Conservation (phyloP, 2,113 vertebrate species). For the Meles meles region DNA sequence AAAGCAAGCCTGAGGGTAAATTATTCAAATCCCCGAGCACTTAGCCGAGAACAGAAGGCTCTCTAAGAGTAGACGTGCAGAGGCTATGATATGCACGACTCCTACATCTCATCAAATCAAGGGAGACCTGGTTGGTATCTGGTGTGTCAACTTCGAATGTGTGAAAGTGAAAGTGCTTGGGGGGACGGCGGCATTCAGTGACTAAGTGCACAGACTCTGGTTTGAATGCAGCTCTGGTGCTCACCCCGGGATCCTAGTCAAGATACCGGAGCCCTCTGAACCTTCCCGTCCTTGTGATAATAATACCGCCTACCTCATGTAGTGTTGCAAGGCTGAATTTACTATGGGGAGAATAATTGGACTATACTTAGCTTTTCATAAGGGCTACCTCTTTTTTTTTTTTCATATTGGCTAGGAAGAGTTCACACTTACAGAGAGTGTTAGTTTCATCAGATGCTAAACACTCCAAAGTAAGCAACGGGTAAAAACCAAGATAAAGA, state of each 20-base stretch:
- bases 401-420: background rate
- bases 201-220: background rate
- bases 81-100: background rate
- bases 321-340: background rate
- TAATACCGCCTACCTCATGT: background rate
- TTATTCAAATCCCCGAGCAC: conserved; percentile 53
- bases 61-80: background rate
- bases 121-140: background rate
- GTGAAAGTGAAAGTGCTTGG: background rate
- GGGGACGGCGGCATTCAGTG: background rate
- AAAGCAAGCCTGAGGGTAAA: conserved; percentile 47
- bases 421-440: background rate
- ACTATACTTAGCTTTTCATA: background rate
- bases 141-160: background rate
- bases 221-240: background rate
- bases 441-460: conserved; percentile 1
- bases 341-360: background rate
- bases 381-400: background rate
- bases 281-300: background rate
- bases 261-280: background rate
- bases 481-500: background rate
- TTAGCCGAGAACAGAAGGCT: conserved; percentile 43
- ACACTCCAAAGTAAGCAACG: background rate
- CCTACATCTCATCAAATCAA: background rate
- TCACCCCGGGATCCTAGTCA: background rate